Conservation (phyloP, 2,888 invertebrate genomes). For the Perizoma affinitatum region DNA sequence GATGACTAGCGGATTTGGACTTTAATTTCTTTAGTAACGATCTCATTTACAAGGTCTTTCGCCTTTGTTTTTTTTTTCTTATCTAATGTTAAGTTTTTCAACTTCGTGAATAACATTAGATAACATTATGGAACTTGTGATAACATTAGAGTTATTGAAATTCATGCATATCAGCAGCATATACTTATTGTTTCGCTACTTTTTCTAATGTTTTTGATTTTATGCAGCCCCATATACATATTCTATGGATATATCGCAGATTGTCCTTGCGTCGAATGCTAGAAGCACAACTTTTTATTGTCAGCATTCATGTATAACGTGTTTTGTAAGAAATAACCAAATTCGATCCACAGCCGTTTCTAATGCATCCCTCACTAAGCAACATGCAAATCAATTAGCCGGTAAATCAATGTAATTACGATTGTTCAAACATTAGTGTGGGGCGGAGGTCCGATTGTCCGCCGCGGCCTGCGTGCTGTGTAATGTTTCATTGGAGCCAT, state of each 20-base stretch:
- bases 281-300: background rate
- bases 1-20: conserved; percentile 19
- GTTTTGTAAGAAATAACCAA: background rate
- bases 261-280: too few species aligned
- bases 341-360: conserved; percentile 18
- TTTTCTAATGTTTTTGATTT: too few species aligned
- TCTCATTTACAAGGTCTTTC: conserved; percentile 21
- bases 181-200: too few species aligned
- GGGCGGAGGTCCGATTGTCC: conserved; percentile 14
- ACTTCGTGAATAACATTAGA: too few species aligned
- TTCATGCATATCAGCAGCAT: too few species aligned
- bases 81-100: too few species aligned
- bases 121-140: too few species aligned
- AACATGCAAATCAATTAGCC: conserved; percentile 34
- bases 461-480: conserved; percentile 27
- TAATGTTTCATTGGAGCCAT: conserved; percentile 42
- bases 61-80: conserved; percentile 17
- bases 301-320: background rate
- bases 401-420: conserved; percentile 31
- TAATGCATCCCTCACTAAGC: conserved; percentile 21
- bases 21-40: conserved; percentile 23
- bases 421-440: conserved; percentile 29
- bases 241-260: too few species aligned
- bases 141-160: too few species aligned
- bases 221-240: too few species aligned